Evolutionary conservation across 1,140 invertebrate genomes (phyloP).

Genomic region (Micrasema longulum): DNA sequence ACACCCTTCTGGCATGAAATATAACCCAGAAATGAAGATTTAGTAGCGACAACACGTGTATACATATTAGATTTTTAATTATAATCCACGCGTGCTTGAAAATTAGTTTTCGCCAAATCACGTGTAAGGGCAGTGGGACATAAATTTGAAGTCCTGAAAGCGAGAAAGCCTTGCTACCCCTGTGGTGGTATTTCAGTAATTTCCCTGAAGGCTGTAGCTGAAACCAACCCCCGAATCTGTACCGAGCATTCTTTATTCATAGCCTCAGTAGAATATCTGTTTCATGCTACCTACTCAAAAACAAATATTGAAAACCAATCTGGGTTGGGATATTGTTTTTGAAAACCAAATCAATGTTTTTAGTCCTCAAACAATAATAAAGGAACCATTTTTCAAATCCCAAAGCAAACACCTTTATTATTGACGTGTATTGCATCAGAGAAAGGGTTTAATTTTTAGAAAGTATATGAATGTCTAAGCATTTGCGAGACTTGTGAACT

Average conservation of each 20-base stretch:
- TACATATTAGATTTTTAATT: slow-evolving; percentile 38
- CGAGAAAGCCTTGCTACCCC: neutral
- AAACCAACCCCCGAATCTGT: neutral
- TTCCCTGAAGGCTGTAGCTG: slow-evolving; percentile 26
- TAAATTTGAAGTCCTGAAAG: slow-evolving; percentile 28
- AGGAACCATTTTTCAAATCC: no score
- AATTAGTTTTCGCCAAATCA: slow-evolving; percentile 26
- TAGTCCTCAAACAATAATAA: no score
- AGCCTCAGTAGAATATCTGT: neutral
- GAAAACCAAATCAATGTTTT: no score
- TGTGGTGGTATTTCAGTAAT: slow-evolving; percentile 30
- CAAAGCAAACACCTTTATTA: no score
- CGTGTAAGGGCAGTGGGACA: slow-evolving; percentile 20
- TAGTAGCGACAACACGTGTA: slow-evolving; percentile 12
- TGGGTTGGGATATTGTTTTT: no score
- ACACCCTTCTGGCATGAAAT: no score
- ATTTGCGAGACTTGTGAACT: no score
- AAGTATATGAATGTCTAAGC: no score
- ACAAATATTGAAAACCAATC: no score
- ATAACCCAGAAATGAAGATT: neutral
- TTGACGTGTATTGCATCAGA: no score
- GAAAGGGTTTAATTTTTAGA: no score
- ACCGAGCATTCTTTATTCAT: slow-evolving; percentile 38
- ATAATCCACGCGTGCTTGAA: slow-evolving; percentile 28
- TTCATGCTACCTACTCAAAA: no score